A percentile compares a stretch with the other conserved stretches of the same genome.
These are phyloP conservation scores for Halotydeus destructor DNA, from an alignment of 1,140 invertebrate genomes.

Conservation along the genomic window DNA sequence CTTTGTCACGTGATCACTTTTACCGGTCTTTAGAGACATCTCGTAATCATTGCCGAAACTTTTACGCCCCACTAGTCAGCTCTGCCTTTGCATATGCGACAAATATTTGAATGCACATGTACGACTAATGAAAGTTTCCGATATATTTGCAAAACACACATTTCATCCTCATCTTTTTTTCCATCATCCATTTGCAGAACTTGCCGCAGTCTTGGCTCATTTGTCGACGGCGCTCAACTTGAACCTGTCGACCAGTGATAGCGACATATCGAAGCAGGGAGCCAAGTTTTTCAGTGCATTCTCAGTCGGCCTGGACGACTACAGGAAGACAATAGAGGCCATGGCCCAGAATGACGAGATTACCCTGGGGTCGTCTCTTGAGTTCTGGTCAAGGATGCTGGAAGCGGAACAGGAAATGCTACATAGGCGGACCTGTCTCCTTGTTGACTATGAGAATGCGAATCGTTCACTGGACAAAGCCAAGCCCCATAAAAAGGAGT, in stretches of 20 bases:
- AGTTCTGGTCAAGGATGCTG: constrained; percentile 24
- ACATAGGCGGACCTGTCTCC: constrained; percentile 23
- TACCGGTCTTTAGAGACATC: no score
- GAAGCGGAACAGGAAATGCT: constrained; percentile 28
- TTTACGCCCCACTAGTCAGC: no score
- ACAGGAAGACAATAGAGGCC: constrained; percentile 23
- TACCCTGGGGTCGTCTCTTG: constrained; percentile 24
- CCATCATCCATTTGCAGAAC: neutral
- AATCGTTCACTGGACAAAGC: constrained; percentile 26
- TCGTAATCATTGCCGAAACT: no score
- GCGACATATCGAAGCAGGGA: neutral
- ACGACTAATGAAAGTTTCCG: neutral
- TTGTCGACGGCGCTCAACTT: constrained; percentile 9
- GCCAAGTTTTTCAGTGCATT: constrained; percentile 16
- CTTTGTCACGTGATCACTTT: no score
- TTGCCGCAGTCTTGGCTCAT: constrained; percentile 7
- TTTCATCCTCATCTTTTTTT: neutral
- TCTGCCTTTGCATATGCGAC: no score
- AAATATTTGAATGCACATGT: neutral
- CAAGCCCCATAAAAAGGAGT: constrained; percentile 25
- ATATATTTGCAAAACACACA: no score
- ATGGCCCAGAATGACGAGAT: constrained; percentile 24
- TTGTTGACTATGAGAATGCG: constrained; percentile 28
- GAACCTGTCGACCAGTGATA: neutral
- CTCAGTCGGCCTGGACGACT: constrained; percentile 17